Evolutionary conservation across 2,797 vertebrate genomes (phyloP).

Genomic region (Todus mexicanus): DNA sequence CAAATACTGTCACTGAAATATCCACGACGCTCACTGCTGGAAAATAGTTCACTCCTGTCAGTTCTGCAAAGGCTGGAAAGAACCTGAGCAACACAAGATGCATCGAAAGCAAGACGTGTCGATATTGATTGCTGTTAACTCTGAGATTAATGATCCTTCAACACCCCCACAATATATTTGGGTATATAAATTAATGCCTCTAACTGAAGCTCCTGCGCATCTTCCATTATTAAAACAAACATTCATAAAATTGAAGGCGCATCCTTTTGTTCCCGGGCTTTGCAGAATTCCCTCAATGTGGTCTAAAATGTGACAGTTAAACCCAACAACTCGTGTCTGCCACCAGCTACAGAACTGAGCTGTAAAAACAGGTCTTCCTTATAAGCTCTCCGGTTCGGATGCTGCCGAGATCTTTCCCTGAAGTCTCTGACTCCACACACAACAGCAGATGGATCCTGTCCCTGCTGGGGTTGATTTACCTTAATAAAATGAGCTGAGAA

Average conservation of each 20-base stretch:
- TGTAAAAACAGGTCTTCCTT: not conserved
- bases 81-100: not conserved
- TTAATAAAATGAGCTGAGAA: not conserved
- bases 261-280: not conserved
- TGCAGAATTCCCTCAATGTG: not conserved
- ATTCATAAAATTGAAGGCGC: not conserved
- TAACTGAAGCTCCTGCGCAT: not conserved
- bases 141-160: not conserved
- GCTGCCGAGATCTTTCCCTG: not conserved
- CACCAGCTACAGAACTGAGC: not conserved
- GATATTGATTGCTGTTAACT: slow-evolving; percentile 22
- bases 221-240: not conserved
- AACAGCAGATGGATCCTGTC: not conserved
- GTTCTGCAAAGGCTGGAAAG: not conserved
- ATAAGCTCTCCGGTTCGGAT: not conserved
- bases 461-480: not conserved
- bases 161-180: not conserved
- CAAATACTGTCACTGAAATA: not conserved
- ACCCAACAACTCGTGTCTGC: not conserved
- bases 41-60: not conserved
- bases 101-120: not conserved
- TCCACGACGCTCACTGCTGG: not conserved
- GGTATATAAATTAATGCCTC: not conserved
- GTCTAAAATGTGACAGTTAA: not conserved
- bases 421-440: not conserved